These are phyloP conservation scores for Geotrypetes seraphini DNA, from an alignment of 2,797 vertebrate genomes.

Conservation along the genomic window DNA sequence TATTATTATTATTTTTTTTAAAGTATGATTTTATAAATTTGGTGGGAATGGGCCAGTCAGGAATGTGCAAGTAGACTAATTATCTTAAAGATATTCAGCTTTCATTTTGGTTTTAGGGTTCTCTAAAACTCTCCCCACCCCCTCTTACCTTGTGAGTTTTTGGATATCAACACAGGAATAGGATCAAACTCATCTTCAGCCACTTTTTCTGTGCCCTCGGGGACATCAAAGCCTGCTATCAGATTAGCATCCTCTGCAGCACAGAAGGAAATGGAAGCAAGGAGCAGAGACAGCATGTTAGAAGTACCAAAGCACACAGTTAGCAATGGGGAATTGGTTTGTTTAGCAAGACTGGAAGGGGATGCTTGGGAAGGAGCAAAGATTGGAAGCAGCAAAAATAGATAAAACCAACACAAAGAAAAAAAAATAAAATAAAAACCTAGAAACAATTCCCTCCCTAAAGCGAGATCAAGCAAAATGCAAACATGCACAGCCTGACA, in stretches of 20 bases:
- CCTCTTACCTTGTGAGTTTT: slow-evolving; percentile 96
- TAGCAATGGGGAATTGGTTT: slow-evolving; percentile 1
- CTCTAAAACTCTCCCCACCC: slow-evolving; percentile 8
- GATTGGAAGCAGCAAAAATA: no score
- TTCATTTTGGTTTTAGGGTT: not conserved
- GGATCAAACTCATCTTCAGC: slow-evolving; percentile 96
- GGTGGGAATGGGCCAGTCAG: not conserved
- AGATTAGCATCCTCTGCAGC: slow-evolving; percentile 88
- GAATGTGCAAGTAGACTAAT: not conserved
- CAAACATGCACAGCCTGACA: no score
- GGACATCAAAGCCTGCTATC: slow-evolving; percentile 83
- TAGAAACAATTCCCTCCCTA: no score
- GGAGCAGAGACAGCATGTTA: slow-evolving; percentile 58
- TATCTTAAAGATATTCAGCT: no score
- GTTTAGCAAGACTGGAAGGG: no score
- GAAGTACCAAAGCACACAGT: slow-evolving; percentile 13
- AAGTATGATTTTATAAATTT: no score
- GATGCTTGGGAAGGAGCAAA: no score
- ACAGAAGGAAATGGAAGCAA: slow-evolving; percentile 37
- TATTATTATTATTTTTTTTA: no score
- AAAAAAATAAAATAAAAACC: no score
- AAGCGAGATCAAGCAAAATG: no score
- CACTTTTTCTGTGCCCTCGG: slow-evolving; percentile 76
- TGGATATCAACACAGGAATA: slow-evolving; percentile 95
- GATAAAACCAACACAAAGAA: no score